These are phyloP conservation scores for Thecocarcelia acutangulata DNA, from an alignment of 2,888 invertebrate species.

Conservation along the genomic window DNA sequence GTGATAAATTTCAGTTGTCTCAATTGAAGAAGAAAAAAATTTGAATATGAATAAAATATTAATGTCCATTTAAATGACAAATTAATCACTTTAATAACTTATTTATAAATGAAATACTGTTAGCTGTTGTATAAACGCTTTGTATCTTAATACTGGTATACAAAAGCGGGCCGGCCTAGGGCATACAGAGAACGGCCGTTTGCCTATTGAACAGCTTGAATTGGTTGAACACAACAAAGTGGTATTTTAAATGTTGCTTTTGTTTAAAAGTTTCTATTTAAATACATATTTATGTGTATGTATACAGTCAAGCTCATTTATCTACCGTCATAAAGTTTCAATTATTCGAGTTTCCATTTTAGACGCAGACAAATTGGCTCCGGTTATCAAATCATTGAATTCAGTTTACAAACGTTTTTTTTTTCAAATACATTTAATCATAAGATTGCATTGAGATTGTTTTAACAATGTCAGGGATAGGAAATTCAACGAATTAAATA, in stretches of 20 bases:
- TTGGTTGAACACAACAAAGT: no score
- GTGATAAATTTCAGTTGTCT: constrained; percentile 58
- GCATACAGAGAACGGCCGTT: no score
- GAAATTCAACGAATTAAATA: no score
- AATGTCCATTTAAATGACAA: constrained; percentile 49
- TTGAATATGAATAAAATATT: constrained; percentile 27
- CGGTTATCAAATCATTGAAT: constrained; percentile 10
- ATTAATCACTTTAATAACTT: constrained; percentile 67
- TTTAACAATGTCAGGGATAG: not conserved
- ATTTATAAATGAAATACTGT: constrained; percentile 43
- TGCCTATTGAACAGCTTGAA: no score
- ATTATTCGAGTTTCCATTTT: constrained; percentile 47
- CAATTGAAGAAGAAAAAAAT: constrained; percentile 37
- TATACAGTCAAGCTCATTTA: not conserved
- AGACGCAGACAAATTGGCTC: constrained; percentile 38
- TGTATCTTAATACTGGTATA: not conserved
- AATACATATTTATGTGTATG: not conserved
- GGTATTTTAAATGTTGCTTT: no score
- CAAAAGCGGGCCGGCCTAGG: no score
- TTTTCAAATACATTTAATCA: no score
- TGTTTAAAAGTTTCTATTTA: not conserved
- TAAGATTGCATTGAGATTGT: not conserved
- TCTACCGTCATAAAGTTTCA: constrained; percentile 32
- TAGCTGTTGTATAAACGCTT: constrained; percentile 24
- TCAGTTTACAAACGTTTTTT: not conserved